Percentiles rank a stretch among this genome's conserved stretches.
These are phyloP conservation scores for Montipora capitata DNA, from an alignment of 92 coral and sea anemone species.

Conservation along the genomic window DNA sequence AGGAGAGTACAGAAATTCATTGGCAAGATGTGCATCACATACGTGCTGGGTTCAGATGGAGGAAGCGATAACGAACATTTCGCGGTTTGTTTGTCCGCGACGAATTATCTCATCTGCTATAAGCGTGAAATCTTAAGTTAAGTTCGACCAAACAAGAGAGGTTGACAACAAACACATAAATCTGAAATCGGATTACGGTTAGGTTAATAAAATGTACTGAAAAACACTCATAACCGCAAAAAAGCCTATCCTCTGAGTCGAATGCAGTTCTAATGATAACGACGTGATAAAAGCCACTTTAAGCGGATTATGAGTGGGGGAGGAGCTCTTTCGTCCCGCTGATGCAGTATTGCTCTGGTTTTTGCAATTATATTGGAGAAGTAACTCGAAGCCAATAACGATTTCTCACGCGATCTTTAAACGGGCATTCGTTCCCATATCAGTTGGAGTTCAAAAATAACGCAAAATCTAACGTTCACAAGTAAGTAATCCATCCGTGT, in stretches of 20 bases:
- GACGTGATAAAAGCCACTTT: slow-evolving; percentile 30
- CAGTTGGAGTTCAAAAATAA: background rate
- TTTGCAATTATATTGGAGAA: background rate
- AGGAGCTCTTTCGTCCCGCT: slow-evolving; percentile 10
- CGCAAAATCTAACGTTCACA: background rate
- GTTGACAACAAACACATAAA: background rate
- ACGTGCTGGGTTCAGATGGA: too few relatives aligned
- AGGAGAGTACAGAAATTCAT: too few relatives aligned
- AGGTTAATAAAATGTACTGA: background rate
- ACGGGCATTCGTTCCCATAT: too few relatives aligned
- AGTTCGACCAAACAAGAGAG: background rate
- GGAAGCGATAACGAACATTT: background rate
- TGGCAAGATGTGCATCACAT: too few relatives aligned
- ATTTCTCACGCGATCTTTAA: slow-evolving; percentile 33
- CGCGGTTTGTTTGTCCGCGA: background rate
- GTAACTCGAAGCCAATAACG: background rate
- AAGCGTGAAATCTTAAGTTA: background rate
- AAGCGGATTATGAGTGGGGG: slow-evolving; percentile 38
- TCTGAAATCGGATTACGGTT: too few relatives aligned
- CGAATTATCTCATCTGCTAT: too few relatives aligned
- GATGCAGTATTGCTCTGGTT: background rate
- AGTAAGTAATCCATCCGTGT: too few relatives aligned
- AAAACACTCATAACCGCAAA: slow-evolving; percentile 8
- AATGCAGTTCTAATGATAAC: slow-evolving; percentile 7
- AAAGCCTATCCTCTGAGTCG: background rate